Evolutionary conservation across 2,888 invertebrate genomes (phyloP).

Genomic region (Mechanitis messenoides): DNA sequence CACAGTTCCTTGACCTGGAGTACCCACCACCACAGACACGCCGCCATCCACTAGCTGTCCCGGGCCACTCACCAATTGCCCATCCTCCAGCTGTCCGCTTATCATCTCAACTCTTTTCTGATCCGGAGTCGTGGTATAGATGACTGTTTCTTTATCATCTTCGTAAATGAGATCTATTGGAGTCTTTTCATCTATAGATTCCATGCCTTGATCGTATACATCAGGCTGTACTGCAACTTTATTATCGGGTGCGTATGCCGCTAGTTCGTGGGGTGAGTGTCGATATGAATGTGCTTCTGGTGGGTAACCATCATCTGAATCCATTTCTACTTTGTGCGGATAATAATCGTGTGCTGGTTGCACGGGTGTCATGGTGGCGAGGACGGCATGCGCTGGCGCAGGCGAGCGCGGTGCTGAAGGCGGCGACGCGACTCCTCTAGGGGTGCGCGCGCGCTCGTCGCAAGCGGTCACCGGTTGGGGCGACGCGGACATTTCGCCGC

Average conservation of each 20-base stretch:
- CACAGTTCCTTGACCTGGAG: conserved; percentile 77
- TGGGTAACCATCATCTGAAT: conserved; percentile 76
- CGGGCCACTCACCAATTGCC: conserved; percentile 72
- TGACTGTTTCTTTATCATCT: conserved; percentile 89
- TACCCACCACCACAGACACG: conserved; percentile 72
- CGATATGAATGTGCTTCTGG: conserved; percentile 79
- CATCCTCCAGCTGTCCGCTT: conserved; percentile 79
- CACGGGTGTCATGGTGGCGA: conserved; percentile 92
- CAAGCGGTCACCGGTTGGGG: conserved; percentile 55
- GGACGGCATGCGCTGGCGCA: conserved; percentile 83
- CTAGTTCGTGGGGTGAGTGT: conserved; percentile 73
- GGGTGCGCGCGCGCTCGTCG: conserved; percentile 66
- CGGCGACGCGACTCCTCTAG: conserved; percentile 68
- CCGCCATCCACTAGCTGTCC: conserved; percentile 71
- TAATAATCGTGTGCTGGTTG: conserved; percentile 84
- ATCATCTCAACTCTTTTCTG: conserved; percentile 89
- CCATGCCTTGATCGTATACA: conserved; percentile 70
- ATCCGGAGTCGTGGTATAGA: conserved; percentile 86
- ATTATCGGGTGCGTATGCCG: conserved; percentile 72
- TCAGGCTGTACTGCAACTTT: conserved; percentile 77
- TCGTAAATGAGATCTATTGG: conserved; percentile 90
- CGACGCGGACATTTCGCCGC: conserved; percentile 69
- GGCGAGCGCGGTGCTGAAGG: conserved; percentile 76
- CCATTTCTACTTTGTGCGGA: conserved; percentile 79
- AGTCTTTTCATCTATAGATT: conserved; percentile 79